These are phyloP conservation scores for Pygmarrhopalites habei DNA, from an alignment of 1,140 invertebrate genomes.

Conservation along the genomic window DNA sequence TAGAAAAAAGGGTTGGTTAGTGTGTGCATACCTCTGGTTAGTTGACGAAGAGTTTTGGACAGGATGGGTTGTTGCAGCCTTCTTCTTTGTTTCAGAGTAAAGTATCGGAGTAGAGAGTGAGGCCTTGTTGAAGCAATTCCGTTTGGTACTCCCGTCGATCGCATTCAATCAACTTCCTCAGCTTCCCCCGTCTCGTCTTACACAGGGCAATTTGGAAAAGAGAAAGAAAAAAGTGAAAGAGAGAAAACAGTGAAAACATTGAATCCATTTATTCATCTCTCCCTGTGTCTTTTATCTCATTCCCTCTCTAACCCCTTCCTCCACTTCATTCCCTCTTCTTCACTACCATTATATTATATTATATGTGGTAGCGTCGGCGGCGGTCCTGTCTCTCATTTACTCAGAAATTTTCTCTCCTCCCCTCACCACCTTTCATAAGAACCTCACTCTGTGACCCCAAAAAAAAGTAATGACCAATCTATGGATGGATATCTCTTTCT, in stretches of 20 bases:
- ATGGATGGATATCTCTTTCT: conserved; percentile 5
- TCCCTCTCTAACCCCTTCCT: neutral
- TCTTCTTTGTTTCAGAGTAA: no score
- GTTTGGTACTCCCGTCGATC: conserved; percentile 30
- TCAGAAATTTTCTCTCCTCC: neutral
- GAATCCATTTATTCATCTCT: conserved; percentile 12
- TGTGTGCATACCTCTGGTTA: no score
- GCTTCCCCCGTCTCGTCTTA: conserved; percentile 21
- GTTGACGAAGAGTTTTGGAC: no score
- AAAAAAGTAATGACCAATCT: conserved; percentile 11
- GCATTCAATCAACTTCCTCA: conserved; percentile 23
- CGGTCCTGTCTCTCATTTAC: conserved; percentile 14
- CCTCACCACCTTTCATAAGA: neutral
- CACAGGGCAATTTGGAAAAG: neutral
- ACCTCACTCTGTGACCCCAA: conserved; percentile 4
- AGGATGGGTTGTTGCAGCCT: no score
- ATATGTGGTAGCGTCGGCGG: conserved; percentile 4
- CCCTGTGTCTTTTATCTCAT: neutral
- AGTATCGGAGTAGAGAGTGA: no score
- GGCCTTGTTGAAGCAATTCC: conserved; percentile 27
- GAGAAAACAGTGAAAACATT: conserved; percentile 8
- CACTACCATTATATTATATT: conserved; percentile 12
- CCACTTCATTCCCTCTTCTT: neutral
- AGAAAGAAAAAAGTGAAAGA: neutral
- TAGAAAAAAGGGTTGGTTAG: no score